These are phyloP conservation scores for Toxostoma redivivum DNA, from an alignment of 2,113 vertebrate species.

Conservation along the genomic window DNA sequence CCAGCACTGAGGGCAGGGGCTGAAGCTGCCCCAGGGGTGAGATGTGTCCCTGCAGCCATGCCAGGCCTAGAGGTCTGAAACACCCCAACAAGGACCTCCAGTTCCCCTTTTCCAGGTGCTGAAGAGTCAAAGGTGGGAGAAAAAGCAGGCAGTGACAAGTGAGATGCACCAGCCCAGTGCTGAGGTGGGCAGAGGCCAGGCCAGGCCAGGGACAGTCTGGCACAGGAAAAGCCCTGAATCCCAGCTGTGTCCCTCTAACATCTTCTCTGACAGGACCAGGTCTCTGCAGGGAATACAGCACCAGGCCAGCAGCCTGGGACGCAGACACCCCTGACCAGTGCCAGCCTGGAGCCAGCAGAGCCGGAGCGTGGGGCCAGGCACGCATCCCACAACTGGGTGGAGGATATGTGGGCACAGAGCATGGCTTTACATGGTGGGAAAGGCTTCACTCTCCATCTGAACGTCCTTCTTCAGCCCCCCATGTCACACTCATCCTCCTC, in stretches of 20 bases:
- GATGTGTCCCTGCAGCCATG: not conserved
- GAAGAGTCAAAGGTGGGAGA: slow-evolving; percentile 74
- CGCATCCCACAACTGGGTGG: accelerated
- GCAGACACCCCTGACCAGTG: accelerated
- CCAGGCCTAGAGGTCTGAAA: not conserved
- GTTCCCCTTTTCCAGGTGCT: slow-evolving; percentile 53
- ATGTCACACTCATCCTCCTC: accelerated
- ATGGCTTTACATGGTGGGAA: not conserved
- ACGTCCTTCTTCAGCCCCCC: accelerated
- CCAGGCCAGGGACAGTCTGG: not conserved
- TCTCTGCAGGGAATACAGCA: accelerated
- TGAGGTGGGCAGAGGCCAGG: not conserved
- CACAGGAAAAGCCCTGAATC: not conserved
- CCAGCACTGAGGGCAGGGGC: not conserved
- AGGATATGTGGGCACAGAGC: not conserved
- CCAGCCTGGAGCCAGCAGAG: not conserved
- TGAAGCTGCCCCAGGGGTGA: not conserved
- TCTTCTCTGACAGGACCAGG: not conserved
- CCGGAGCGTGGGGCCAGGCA: accelerated
- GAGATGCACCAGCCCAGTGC: not conserved
- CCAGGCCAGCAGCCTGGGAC: not conserved
- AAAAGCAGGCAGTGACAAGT: slow-evolving; percentile 21
- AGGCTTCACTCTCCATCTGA: not conserved
- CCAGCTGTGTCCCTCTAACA: accelerated
- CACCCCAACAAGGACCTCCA: not conserved